Evolutionary conservation across 2,888 invertebrate species (phyloP), one percentile per base, ranked within the genome.

Genomic region (Oligia fasciuncula): DNA sequence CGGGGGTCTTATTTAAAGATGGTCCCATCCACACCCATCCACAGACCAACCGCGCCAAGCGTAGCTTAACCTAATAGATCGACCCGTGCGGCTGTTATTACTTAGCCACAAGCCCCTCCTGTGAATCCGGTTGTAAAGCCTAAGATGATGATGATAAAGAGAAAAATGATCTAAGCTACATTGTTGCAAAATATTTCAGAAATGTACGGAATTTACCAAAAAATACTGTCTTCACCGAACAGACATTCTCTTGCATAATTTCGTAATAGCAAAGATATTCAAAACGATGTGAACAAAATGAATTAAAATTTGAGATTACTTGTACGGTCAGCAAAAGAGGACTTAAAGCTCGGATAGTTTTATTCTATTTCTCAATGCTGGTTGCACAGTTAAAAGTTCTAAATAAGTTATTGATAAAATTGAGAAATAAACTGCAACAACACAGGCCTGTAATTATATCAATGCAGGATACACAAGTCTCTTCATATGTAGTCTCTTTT

Each of bases 271-370:
- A 63, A 75, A 81, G 81, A 73, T 81, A 85, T 85, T 70, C 73
- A 73, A 73, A 86, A 77, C 75, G 76, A 80, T 75, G 87, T 84
- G 87, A 86, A 80, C 73, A 71, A 84, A 84, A 84, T 80, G 87
- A 84, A 85, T 87, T 80, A 87, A 84, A 85, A 84, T 80, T 84
- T 76, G 51, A 87, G 77, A 87, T 87, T 84, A 84, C 87, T 68
- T 69, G 72, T 74, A 86, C 71, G n/a, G 73, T 43, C 17, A n/a
- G 29, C 60, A 40, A 35, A 69, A 82, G 5, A 72, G 40, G 2
- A 46, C 5, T 9, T 1, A 29, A 40, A n/a, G 11, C 13, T 29
- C 2, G 0, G 2, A 2, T 17, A 0, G 40, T 65, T 46, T 68
- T 14, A 14, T 49, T 60, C 46, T 62, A 35, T 23, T n/a, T 35